These are phyloP conservation scores for Gymnopithys bicolor DNA, from an alignment of 2,797 vertebrate genomes.

Conservation along the genomic window DNA sequence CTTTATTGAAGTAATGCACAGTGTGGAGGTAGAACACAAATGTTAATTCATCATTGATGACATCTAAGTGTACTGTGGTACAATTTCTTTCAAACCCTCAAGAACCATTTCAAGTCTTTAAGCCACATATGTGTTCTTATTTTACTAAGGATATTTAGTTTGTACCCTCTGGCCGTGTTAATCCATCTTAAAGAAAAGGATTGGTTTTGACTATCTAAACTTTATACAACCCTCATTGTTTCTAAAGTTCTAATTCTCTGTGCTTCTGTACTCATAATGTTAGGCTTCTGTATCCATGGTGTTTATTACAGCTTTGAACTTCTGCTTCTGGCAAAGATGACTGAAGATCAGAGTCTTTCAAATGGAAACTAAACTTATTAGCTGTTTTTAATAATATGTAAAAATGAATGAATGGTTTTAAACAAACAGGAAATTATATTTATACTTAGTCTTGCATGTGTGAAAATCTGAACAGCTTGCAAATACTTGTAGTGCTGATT, in stretches of 20 bases:
- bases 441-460: neutral
- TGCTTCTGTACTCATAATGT: neutral
- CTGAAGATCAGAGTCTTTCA: constrained; percentile 10
- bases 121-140: neutral
- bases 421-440: neutral
- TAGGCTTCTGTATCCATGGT: neutral
- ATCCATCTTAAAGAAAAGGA: neutral
- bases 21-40: neutral
- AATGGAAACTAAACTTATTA: neutral
- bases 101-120: neutral
- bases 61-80: neutral
- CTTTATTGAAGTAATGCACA: neutral
- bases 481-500: neutral
- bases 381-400: neutral
- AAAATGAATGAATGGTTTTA: neutral
- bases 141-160: neutral
- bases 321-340: neutral
- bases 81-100: neutral
- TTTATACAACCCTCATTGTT: neutral
- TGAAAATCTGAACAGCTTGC: neutral
- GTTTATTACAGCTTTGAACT: neutral
- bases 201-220: neutral
- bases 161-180: neutral
- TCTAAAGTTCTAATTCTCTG: neutral
- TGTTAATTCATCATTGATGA: neutral